Evolutionary conservation across 2,888 invertebrate species (phyloP), one percentile per base, ranked within the genome.

Genomic region (Acrobasis suavella): DNA sequence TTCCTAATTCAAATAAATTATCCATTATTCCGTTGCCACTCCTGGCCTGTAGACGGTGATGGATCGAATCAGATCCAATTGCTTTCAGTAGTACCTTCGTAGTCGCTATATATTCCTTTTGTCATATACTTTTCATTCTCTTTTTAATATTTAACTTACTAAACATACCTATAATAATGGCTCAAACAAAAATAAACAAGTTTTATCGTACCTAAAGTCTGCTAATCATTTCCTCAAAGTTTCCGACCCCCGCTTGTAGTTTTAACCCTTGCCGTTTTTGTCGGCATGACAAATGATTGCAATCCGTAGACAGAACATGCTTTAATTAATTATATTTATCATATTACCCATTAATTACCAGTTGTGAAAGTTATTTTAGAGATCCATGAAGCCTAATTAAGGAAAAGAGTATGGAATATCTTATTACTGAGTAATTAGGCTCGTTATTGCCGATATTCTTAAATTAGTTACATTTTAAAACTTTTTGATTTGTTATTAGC

Each of bases 311-410:
- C 66, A 69, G 69, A 63, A 67, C 70, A 69, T 67, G 70, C 72
- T 74, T 68, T 78, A 77, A 85, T 86, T 83, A 79, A 83, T 84
- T 76, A 73, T 72, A 75, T 80, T 79, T 79, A 85, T 86, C 81
- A 72, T 81, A 82, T 84, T 83, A 78, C 82, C 74, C 74, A 83
- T 82, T 79, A 78, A 80, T 76, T 72, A 75, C 73, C 70, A 32
- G 39, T 9, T 42, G 17, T 56, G 1, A 6, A 42, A 10, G 39
- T 39, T 17, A 39, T 51, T 17, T 51, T 10, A 51, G 14, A 6
- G 14, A 14, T 46, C 46, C 14, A 46, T 46, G n/a, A 46, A 46
- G 14, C 10, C 17, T 22, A 51, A 1, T 14, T 14, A 22, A 51
- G 3, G 12, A 2, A 51, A 22, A 22, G 12, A 51, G 17, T 32